These are phyloP conservation scores for Squalus acanthias DNA, from an alignment of 2,797 vertebrate genomes.

Conservation along the genomic window DNA sequence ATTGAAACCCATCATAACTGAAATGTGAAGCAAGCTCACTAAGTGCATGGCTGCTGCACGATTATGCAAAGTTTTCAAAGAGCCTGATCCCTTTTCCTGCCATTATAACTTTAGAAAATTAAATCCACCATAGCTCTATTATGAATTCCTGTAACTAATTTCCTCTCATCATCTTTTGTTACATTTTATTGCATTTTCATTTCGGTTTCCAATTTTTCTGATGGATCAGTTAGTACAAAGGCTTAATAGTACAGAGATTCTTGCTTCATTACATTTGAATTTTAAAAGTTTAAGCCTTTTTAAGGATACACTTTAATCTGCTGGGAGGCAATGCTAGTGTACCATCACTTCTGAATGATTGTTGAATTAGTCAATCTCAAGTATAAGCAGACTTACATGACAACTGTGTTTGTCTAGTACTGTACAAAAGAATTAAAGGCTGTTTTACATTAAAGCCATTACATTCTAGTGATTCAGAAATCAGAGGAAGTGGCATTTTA, in stretches of 20 bases:
- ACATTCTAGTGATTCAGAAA: neutral
- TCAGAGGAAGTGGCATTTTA: neutral
- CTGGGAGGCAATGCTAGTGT: neutral
- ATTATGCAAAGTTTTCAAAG: neutral
- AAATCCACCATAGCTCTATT: neutral
- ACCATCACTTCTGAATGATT: neutral
- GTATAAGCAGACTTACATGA: neutral
- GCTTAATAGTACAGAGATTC: neutral
- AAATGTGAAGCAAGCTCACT: neutral
- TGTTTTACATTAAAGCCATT: neutral
- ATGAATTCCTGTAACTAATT: conserved; percentile 16
- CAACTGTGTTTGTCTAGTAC: neutral
- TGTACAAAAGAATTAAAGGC: neutral
- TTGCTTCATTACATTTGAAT: neutral
- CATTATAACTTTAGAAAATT: conserved; percentile 10
- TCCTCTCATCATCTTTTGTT: conserved; percentile 26
- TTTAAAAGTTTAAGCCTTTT: neutral
- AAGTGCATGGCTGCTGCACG: neutral
- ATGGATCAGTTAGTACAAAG: neutral
- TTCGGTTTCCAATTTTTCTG: neutral
- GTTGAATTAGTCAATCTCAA: neutral
- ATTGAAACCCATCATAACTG: neutral
- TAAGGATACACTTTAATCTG: neutral
- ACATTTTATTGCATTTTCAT: conserved; percentile 10
- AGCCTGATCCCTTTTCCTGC: conserved; percentile 16